Conservation (phyloP, 2,797 vertebrate genomes). For the Aplochiton taeniatus region DNA sequence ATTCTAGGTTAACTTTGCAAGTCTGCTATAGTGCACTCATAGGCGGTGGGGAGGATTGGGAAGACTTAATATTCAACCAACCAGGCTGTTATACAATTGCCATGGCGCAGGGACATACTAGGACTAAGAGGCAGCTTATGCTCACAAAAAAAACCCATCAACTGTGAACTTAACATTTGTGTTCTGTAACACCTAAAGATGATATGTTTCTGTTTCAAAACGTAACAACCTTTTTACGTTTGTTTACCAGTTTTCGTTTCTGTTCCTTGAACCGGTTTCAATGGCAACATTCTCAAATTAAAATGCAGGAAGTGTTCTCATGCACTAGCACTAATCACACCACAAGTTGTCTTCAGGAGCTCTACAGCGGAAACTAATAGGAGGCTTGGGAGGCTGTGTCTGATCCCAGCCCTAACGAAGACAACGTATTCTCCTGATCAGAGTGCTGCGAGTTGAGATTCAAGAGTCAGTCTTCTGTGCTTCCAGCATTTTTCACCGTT, state of each 20-base stretch:
- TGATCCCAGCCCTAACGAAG: background rate
- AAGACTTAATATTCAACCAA: too few species aligned
- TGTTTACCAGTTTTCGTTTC: too few species aligned
- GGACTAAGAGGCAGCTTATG: constrained; percentile 15
- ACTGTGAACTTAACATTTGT: too few species aligned
- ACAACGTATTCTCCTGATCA: background rate
- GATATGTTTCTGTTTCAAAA: too few species aligned
- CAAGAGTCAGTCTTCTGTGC: constrained; percentile 9
- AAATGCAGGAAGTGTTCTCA: background rate
- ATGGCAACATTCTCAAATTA: constrained; percentile 1
- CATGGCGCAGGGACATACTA: constrained; percentile 6
- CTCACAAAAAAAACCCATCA: too few species aligned
- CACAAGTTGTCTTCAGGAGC: background rate
- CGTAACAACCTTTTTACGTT: too few species aligned
- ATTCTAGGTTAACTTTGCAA: too few species aligned
- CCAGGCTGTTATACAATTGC: background rate
- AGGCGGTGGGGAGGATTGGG: too few species aligned
- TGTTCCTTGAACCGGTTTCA: too few species aligned
- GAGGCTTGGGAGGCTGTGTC: background rate
- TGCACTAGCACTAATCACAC: background rate
- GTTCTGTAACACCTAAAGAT: too few species aligned
- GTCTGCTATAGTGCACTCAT: too few species aligned
- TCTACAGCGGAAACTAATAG: background rate
- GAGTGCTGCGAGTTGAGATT: background rate
- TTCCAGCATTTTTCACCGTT: background rate